Percentiles rank a stretch among this genome's conserved stretches.
Conservation (phyloP, 2,888 invertebrate species). For the Nebria salina region DNA sequence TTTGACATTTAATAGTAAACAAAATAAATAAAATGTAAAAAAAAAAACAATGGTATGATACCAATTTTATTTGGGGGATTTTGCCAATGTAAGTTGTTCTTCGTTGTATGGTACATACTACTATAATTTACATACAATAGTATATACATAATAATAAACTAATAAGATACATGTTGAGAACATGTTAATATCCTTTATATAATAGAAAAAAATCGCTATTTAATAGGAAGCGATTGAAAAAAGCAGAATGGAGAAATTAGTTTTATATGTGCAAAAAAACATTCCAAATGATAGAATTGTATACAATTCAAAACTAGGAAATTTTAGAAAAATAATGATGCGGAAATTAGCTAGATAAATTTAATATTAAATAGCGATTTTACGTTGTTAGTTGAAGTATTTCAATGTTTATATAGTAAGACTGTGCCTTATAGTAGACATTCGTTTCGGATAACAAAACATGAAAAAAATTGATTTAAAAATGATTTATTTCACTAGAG, state of each 20-base stretch:
- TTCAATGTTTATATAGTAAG: constrained; percentile 53
- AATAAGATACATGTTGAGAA: constrained; percentile 36
- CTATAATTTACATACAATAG: constrained; percentile 29
- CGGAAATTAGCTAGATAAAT: constrained; percentile 10
- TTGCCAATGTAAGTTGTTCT: constrained; percentile 31
- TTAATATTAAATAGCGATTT: constrained; percentile 43
- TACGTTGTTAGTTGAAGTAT: constrained; percentile 42
- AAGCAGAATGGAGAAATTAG: constrained; percentile 30
- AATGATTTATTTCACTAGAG: constrained; percentile 22
- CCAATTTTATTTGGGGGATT: constrained; percentile 21
- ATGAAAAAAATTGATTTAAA: neutral
- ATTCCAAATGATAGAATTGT: constrained; percentile 30
- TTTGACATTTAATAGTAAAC: constrained; percentile 18
- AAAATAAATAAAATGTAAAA: constrained; percentile 26
- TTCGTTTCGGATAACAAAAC: constrained; percentile 23
- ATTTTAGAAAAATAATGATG: neutral
- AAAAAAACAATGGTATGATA: constrained; percentile 3
- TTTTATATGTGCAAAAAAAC: constrained; percentile 31
- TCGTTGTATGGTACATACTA: constrained; percentile 36
- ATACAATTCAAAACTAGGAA: constrained; percentile 23
- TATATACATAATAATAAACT: constrained; percentile 27
- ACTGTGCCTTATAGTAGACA: constrained; percentile 60
- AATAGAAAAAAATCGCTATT: constrained; percentile 34
- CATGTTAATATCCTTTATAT: constrained; percentile 36
- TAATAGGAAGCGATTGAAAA: constrained; percentile 28